These are phyloP conservation scores for Coleophora flavipennella DNA, from an alignment of 2,888 invertebrate genomes.

Conservation along the genomic window DNA sequence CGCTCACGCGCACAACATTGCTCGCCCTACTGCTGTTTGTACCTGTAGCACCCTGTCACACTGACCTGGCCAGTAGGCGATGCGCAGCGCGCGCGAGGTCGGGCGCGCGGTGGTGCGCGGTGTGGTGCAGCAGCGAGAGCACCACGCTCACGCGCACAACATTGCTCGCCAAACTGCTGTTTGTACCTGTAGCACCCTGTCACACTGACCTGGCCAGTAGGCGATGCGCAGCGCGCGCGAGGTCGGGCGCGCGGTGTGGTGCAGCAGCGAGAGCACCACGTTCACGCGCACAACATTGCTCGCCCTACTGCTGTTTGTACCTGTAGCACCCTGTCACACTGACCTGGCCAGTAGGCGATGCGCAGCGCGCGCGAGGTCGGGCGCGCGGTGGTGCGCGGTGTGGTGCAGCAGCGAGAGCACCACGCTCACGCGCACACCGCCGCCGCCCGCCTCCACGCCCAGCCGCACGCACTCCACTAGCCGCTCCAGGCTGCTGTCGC, in stretches of 20 bases:
- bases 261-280: slow-evolving; percentile 4
- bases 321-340: background rate
- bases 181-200: no score
- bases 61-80: slow-evolving; percentile 56
- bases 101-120: slow-evolving; percentile 36
- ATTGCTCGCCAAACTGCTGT: slow-evolving; percentile 57
- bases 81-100: slow-evolving; percentile 51
- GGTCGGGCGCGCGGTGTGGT: background rate
- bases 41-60: slow-evolving; percentile 64
- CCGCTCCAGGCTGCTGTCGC: slow-evolving; percentile 69
- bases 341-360: slow-evolving; percentile 52
- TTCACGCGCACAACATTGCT: slow-evolving; percentile 7
- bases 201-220: background rate
- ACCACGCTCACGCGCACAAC: slow-evolving; percentile 48
- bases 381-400: slow-evolving; percentile 33
- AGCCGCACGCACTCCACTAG: slow-evolving; percentile 63
- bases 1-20: slow-evolving; percentile 46
- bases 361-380: slow-evolving; percentile 51
- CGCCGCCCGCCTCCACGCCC: slow-evolving; percentile 62
- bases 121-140: slow-evolving; percentile 46
- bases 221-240: no score
- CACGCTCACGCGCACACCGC: slow-evolving; percentile 48
- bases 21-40: no score
- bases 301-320: no score
- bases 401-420: slow-evolving; percentile 50